These are phyloP conservation scores for Nycticryphes semicollaris DNA, from an alignment of 2,113 vertebrate genomes.

Conservation along the genomic window DNA sequence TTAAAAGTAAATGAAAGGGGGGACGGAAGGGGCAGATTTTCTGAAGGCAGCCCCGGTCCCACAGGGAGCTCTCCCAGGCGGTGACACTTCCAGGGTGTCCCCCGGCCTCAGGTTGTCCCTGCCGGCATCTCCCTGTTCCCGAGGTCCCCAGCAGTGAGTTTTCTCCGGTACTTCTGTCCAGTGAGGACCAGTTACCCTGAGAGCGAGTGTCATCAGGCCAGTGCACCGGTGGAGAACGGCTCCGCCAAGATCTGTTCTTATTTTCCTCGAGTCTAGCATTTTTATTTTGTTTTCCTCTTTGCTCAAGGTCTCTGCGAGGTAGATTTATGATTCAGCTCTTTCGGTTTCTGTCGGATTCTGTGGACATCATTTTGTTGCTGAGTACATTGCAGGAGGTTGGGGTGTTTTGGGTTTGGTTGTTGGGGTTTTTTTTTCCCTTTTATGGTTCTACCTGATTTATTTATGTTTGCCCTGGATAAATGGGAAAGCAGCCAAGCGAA, in stretches of 20 bases:
- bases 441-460: neutral
- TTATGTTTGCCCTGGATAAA: constrained; percentile 20
- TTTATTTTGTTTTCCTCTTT: neutral
- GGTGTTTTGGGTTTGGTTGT: too few species aligned
- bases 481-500: constrained; percentile 10
- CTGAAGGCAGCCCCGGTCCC: neutral
- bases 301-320: neutral
- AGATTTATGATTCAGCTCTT: constrained; percentile 35
- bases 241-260: neutral
- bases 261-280: neutral
- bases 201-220: rapidly evolving
- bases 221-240: neutral
- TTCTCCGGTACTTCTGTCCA: neutral
- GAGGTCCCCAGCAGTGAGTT: neutral
- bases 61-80: rapidly evolving
- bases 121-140: neutral
- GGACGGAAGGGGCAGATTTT: too few species aligned
- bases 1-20: rapidly evolving
- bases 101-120: neutral
- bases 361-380: neutral
- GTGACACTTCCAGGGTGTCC: neutral
- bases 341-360: neutral
- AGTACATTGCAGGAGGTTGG: neutral
- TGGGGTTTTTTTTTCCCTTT: neutral
- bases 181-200: neutral